Evolutionary conservation across 2,888 invertebrate species (phyloP).

Genomic region (Pristionchus entomophagus): DNA sequence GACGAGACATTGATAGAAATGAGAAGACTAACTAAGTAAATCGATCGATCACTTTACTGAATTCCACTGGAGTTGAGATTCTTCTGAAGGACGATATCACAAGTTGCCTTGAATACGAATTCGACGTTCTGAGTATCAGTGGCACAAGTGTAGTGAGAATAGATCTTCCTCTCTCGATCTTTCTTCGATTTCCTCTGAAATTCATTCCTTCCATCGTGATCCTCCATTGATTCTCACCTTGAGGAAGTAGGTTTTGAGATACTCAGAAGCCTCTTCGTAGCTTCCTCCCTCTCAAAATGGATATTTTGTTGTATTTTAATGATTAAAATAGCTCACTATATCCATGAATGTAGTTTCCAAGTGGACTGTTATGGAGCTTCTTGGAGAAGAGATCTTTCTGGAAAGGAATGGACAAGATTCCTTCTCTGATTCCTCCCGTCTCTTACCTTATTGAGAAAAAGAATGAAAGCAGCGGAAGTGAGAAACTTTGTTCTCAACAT

Average conservation of each 20-base stretch:
- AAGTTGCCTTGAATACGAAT: conserved; percentile 53
- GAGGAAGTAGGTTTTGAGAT: conserved; percentile 38
- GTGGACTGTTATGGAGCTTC: conserved; percentile 49
- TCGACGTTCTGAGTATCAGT: conserved; percentile 54
- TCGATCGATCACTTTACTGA: conserved; percentile 34
- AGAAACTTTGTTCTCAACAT: conserved; percentile 55
- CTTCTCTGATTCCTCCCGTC: background rate
- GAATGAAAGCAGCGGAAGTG: conserved; percentile 54
- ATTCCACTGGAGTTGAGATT: conserved; percentile 46
- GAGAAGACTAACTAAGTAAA: background rate
- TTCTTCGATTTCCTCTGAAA: conserved; percentile 44
- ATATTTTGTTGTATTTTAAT: background rate
- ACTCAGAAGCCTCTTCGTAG: background rate
- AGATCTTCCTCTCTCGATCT: conserved; percentile 50
- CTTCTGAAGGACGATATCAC: conserved; percentile 57
- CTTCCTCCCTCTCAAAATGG: background rate
- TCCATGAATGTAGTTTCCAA: conserved; percentile 51
- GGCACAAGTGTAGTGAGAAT: conserved; percentile 54
- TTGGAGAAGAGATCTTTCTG: conserved; percentile 52
- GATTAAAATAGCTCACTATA: conserved; percentile 39
- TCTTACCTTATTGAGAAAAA: conserved; percentile 57
- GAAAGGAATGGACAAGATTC: background rate
- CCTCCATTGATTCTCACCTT: background rate
- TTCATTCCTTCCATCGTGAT: background rate
- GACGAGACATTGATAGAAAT: background rate